A percentile compares a stretch with the other conserved stretches of the same genome.
Evolutionary conservation across 2,888 invertebrate species (phyloP).

Genomic region (Diaprepes abbreviatus): DNA sequence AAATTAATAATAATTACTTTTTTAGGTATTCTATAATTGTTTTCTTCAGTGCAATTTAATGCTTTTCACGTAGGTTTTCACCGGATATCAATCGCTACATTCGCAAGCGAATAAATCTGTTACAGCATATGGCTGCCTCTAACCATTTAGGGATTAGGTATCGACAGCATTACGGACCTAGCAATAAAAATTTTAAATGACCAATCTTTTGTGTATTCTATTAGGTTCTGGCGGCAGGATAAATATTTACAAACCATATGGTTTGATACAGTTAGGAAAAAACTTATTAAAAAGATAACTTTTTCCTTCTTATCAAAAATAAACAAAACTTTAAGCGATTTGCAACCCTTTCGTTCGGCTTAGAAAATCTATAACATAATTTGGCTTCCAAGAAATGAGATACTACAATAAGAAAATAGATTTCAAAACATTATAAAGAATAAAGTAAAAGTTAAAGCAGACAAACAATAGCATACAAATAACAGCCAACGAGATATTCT

Average conservation of each 20-base stretch:
- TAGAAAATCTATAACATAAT: too few species aligned
- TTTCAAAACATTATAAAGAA: too few species aligned
- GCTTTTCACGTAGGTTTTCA: slow-evolving; percentile 20
- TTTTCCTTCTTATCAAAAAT: too few species aligned
- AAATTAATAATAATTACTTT: too few species aligned
- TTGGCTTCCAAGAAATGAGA: too few species aligned
- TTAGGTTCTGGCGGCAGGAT: neutral
- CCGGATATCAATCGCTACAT: slow-evolving; percentile 21
- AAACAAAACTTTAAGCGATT: too few species aligned
- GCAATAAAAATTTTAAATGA: slow-evolving; percentile 4
- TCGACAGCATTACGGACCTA: neutral
- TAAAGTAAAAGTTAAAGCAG: too few species aligned
- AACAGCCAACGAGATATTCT: too few species aligned
- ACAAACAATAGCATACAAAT: too few species aligned
- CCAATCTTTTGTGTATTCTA: neutral
- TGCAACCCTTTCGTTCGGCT: too few species aligned
- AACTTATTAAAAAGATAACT: too few species aligned
- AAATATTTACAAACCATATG: neutral
- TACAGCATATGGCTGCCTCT: slow-evolving; percentile 30
- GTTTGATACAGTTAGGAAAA: neutral
- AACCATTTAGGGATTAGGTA: slow-evolving; percentile 32
- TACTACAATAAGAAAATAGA: too few species aligned
- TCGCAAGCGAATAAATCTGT: slow-evolving; percentile 21
- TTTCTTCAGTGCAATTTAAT: slow-evolving; percentile 10
- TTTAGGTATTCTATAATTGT: neutral